A percentile compares a stretch with the other conserved stretches of the same genome.
These are phyloP conservation scores for Lepidochrysops patricia DNA, from an alignment of 2,888 invertebrate genomes.

Conservation along the genomic window DNA sequence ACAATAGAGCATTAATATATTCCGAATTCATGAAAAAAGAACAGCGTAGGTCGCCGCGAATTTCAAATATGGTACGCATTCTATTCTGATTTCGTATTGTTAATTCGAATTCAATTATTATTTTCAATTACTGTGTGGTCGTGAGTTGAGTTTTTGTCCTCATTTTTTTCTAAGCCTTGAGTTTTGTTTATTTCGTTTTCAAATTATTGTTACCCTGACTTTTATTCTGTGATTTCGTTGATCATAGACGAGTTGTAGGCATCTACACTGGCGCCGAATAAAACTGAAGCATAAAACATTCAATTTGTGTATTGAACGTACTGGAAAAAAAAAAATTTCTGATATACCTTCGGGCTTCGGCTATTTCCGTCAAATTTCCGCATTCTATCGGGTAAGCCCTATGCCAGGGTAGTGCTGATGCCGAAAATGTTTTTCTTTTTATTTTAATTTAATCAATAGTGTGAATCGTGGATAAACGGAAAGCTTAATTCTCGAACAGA, in stretches of 20 bases:
- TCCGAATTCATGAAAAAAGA: constrained; percentile 63
- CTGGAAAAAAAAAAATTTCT: too few species aligned
- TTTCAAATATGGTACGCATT: constrained; percentile 62
- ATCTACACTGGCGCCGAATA: too few species aligned
- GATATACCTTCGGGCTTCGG: too few species aligned
- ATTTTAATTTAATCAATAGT: too few species aligned
- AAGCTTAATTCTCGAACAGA: too few species aligned
- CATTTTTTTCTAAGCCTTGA: constrained; percentile 35
- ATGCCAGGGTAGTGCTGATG: too few species aligned
- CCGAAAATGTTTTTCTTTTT: too few species aligned
- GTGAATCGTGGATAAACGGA: too few species aligned
- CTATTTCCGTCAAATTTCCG: too few species aligned
- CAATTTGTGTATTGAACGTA: too few species aligned
- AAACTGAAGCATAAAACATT: too few species aligned
- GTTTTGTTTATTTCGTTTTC: constrained; percentile 15
- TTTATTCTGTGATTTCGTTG: background rate
- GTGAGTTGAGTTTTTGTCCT: constrained; percentile 46
- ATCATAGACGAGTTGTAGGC: background rate
- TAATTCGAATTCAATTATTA: constrained; percentile 68
- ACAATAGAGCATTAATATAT: constrained; percentile 64
- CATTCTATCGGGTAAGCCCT: too few species aligned
- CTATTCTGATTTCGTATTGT: constrained; percentile 62
- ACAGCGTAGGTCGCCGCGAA: constrained; percentile 48
- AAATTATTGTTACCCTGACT: constrained; percentile 3
- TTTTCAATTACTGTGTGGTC: constrained; percentile 60